Percentiles rank a stretch among this genome's conserved stretches.
Evolutionary conservation across 1,140 invertebrate genomes (phyloP).

Genomic region (Teleogryllus occipitalis): DNA sequence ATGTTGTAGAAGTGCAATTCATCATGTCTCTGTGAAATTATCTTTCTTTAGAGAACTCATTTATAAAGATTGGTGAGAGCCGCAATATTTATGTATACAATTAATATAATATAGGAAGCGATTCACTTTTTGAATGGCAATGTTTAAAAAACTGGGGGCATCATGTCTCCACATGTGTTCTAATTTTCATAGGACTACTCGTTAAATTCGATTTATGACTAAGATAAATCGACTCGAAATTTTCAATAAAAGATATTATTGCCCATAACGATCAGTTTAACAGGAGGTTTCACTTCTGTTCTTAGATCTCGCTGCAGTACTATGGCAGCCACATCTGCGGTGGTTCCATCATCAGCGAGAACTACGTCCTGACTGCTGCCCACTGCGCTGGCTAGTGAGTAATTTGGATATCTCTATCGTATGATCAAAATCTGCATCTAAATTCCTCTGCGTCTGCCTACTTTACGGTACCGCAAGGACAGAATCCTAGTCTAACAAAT

Average conservation of each 20-base stretch:
- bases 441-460: no score
- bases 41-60: no score
- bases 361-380: background rate
- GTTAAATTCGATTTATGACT: background rate
- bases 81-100: no score
- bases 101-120: no score
- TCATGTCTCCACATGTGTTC: no score
- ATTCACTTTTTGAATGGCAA: background rate
- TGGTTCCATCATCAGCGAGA: background rate
- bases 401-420: background rate
- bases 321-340: background rate
- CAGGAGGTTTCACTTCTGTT: background rate
- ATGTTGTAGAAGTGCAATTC: no score
- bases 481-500: no score
- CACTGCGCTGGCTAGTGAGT: background rate
- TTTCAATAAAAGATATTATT: background rate
- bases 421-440: no score
- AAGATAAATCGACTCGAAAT: background rate
- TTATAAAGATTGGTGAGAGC: no score
- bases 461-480: no score
- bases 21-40: no score
- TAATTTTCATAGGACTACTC: background rate
- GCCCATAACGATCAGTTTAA: background rate
- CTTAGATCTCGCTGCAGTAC: background rate
- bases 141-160: background rate